Evolutionary conservation across 1,140 invertebrate species (phyloP).

Genomic region (roundworm (Caenorhabditis elegans)): WBcel235 BX284605.5:8051001-8051500

Average conservation of each 20-base stretch:
- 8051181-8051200: not conserved
- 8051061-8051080: conserved; percentile 25
- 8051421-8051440: too few relatives aligned
- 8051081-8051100: not conserved
- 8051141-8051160: not conserved
- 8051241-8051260: not conserved
- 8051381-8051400: too few relatives aligned
- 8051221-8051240: conserved; percentile 1
- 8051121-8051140: not conserved
- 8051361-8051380: too few relatives aligned
- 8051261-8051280: too few relatives aligned
- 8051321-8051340: too few relatives aligned
- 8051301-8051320: too few relatives aligned
- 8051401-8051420: too few relatives aligned
- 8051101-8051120: not conserved
- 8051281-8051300: too few relatives aligned
- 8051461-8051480: too few relatives aligned
- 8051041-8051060: conserved; percentile 32
- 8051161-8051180: not conserved
- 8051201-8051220: not conserved
- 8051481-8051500: too few relatives aligned
- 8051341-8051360: too few relatives aligned
- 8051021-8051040: conserved; percentile 21
- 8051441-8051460: too few relatives aligned
- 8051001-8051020: not conserved